Conservation (phyloP, 2,888 invertebrate genomes). For the Drosophila paramelanica region DNA sequence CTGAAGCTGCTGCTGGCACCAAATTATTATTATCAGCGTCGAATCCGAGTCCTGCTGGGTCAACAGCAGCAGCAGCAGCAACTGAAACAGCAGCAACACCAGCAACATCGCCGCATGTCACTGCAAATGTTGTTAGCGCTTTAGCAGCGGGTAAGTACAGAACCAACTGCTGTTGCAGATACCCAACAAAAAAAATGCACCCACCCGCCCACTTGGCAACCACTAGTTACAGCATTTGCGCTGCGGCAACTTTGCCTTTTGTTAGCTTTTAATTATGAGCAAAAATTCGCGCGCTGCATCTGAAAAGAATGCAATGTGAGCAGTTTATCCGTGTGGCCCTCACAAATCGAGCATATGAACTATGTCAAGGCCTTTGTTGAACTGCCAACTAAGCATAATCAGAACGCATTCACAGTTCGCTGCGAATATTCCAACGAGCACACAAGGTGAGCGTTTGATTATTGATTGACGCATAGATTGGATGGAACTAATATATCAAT, state of each 20-base stretch:
- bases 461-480: background rate
- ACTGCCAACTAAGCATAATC: background rate
- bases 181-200: background rate
- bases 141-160: slow-evolving; percentile 67
- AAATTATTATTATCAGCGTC: slow-evolving; percentile 73
- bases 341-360: slow-evolving; percentile 5
- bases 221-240: slow-evolving; percentile 37
- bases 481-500: background rate
- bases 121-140: slow-evolving; percentile 60
- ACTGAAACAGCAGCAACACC: slow-evolving; percentile 27
- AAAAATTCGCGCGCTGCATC: slow-evolving; percentile 55
- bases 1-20: slow-evolving; percentile 38
- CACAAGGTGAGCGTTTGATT: no score
- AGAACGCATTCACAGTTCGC: background rate
- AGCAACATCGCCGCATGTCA: slow-evolving; percentile 64
- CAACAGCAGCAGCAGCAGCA: slow-evolving; percentile 42
- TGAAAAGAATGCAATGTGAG: slow-evolving; percentile 59
- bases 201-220: background rate
- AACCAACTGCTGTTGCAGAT: slow-evolving; percentile 24
- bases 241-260: slow-evolving; percentile 63
- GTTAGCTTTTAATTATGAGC: slow-evolving; percentile 82
- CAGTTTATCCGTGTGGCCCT: slow-evolving; percentile 42
- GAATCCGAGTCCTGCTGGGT: slow-evolving; percentile 57
- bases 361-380: background rate
- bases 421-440: background rate